Conservation (phyloP, 1,140 invertebrate species). For the Tetraneura akinire region DNA sequence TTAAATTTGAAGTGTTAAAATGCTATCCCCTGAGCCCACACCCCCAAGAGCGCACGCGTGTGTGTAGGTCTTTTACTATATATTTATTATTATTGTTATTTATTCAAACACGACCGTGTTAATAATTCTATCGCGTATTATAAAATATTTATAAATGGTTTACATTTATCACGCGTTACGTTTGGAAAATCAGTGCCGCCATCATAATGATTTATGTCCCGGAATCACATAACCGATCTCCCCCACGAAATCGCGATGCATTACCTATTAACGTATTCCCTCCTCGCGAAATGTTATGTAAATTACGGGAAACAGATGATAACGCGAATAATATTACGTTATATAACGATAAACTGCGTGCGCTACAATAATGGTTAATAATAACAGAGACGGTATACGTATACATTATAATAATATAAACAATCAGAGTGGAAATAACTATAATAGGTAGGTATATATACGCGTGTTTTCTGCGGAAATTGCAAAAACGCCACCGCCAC, state of each 20-base stretch:
- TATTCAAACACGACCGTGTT: neutral
- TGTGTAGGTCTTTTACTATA: too few relatives aligned
- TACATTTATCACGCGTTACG: neutral
- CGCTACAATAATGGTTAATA: slow-evolving; percentile 3
- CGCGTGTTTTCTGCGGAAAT: slow-evolving; percentile 33
- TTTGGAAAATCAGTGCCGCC: neutral
- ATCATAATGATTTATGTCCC: slow-evolving; percentile 5
- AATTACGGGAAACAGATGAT: slow-evolving; percentile 38
- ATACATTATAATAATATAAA: too few relatives aligned
- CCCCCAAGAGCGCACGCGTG: too few relatives aligned
- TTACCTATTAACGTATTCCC: neutral
- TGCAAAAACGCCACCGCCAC: slow-evolving; percentile 5
- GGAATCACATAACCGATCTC: slow-evolving; percentile 37
- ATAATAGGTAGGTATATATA: too few relatives aligned
- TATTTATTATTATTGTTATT: neutral
- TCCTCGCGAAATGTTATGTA: slow-evolving; percentile 14
- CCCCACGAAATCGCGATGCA: neutral
- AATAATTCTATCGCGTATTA: neutral
- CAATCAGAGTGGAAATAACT: neutral
- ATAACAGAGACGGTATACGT: neutral
- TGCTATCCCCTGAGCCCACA: too few relatives aligned
- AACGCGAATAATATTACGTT: too few relatives aligned
- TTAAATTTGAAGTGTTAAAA: too few relatives aligned
- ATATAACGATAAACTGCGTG: neutral
- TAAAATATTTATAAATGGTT: neutral